A percentile compares a stretch with the other conserved stretches of the same genome.
These are phyloP conservation scores for Pangasius macronema DNA, from an alignment of 2,797 vertebrate genomes.

Conservation along the genomic window DNA sequence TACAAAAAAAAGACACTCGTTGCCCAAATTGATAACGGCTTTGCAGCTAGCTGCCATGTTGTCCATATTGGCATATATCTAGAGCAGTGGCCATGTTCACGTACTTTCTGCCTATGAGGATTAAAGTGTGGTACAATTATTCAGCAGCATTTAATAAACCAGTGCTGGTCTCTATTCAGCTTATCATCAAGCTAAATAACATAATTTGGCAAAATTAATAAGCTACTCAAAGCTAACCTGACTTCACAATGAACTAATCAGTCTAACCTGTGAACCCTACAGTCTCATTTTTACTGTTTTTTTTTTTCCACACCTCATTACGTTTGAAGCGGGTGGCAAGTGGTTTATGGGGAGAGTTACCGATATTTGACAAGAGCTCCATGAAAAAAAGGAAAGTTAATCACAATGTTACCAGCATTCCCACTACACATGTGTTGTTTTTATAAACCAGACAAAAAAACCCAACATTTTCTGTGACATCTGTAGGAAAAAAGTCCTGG, in stretches of 20 bases:
- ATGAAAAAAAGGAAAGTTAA: background rate
- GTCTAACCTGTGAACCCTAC: background rate
- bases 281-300: background rate
- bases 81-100: background rate
- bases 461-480: background rate
- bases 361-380: background rate
- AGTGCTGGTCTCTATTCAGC: background rate
- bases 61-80: background rate
- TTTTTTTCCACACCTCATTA: background rate
- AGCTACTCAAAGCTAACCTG: background rate
- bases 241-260: background rate
- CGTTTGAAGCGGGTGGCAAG: background rate
- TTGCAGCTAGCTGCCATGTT: background rate
- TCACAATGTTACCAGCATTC: background rate
- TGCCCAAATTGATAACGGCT: background rate
- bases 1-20: background rate
- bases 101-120: background rate
- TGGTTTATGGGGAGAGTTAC: background rate
- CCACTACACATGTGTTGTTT: background rate
- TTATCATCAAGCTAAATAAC: background rate
- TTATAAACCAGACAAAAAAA: background rate
- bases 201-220: constrained; percentile 1
- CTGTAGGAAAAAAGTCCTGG: background rate
- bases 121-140: background rate
- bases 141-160: background rate